Evolutionary conservation across 2,797 vertebrate genomes (phyloP), one percentile per base, ranked within the genome.

Genomic region (Macrochelys suwanniensis): DNA sequence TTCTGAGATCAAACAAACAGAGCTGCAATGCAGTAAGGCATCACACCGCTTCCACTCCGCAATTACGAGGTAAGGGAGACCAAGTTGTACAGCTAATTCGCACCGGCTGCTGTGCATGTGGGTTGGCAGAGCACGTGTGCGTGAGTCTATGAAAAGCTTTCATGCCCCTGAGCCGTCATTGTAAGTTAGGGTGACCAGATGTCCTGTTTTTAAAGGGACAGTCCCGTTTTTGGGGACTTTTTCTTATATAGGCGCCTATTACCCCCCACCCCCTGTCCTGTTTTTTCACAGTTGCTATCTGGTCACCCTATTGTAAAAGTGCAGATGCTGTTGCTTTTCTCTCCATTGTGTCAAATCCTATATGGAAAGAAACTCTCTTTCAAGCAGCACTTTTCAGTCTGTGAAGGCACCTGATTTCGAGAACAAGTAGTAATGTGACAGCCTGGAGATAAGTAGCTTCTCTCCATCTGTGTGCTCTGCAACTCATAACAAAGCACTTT

Each of bases 401-500:
- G 80, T 80, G 92, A 96, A 96, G 96, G 87, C 86, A 93, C 83
- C 87, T 92, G 47, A 83, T 91, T 90, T 89, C 45, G 82, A 95
- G 82, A 88, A 94, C 90, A 90, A 89, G 80, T n/a, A 90, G 83
- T 5, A 2, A 87, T 31, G 90, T 76, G 96, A 93, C 93, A 96
- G 94, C 65, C 95, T 86, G 68, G 68, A 94, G 96, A 93, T 88
- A 94, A 96, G 94, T 61, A 94, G 91, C 16, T 56, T 51, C 84
- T 90, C 90, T 93, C 97, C 97, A 94, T 95, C 95, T 97, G 94
- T 89, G 93, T 12, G 57, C 87, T 92, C 84, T 82, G 86, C 92
- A 93, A 86, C 49, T 98, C 93, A 54, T 92, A 95, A 97, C 89
- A 97, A 93, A 97, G 96, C 88, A 89, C 95, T 92, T 84, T 88